A percentile compares a stretch with the other conserved stretches of the same genome.
Evolutionary conservation across 2,113 vertebrate genomes (phyloP).

Genomic region (Choloepus hoffmanni): DNA sequence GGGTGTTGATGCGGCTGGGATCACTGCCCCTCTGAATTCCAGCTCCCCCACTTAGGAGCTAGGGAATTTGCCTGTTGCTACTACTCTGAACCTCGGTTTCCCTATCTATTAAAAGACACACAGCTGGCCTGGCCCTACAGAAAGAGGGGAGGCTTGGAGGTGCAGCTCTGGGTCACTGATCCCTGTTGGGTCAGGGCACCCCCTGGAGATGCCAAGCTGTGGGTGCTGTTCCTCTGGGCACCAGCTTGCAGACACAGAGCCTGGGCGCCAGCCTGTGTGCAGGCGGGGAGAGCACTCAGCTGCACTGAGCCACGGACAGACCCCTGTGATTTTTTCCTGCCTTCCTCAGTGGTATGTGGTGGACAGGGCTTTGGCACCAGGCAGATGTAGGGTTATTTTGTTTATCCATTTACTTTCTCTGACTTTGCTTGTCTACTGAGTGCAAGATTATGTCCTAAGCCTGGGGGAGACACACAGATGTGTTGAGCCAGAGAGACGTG

Average conservation of each 20-base stretch:
- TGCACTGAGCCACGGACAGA: neutral
- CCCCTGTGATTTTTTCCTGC: neutral
- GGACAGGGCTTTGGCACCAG: neutral
- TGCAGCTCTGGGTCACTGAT: fast-evolving
- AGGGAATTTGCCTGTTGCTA: neutral
- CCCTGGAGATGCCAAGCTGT: neutral
- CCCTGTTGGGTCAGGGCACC: fast-evolving
- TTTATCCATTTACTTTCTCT: fast-evolving
- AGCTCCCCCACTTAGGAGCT: neutral
- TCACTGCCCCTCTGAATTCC: neutral
- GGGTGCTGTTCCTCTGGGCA: neutral
- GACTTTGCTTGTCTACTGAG: neutral
- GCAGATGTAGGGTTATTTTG: neutral
- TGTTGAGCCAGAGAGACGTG: neutral
- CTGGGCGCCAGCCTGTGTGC: neutral
- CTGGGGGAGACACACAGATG: neutral
- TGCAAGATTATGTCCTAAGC: neutral
- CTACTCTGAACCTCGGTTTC: neutral
- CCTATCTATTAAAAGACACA: neutral
- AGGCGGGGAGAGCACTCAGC: neutral
- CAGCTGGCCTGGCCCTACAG: neutral
- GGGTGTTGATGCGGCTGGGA: neutral
- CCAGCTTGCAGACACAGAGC: neutral
- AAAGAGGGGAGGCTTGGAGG: neutral
- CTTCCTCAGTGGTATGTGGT: too few species aligned